phyloP scores from a whole-genome alignment of 2,888 invertebrate species.

The Venustoraphidia nigricollis region DNA sequence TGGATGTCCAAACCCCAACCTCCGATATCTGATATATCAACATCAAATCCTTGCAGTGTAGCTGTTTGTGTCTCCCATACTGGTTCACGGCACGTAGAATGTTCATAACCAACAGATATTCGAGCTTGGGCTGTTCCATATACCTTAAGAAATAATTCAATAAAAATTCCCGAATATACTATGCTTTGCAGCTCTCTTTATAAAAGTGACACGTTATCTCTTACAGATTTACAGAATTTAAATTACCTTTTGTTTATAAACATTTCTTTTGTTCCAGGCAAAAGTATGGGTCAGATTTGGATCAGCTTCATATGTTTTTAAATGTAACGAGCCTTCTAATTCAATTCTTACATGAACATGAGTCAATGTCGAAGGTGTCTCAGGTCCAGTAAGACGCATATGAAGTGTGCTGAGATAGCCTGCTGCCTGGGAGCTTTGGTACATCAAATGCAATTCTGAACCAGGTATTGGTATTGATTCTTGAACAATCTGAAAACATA shows the following conservation, averaged over 20 bases:
- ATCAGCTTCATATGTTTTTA: slow-evolving; percentile 90
- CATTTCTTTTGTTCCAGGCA: slow-evolving; percentile 96
- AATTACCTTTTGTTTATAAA: slow-evolving; percentile 82
- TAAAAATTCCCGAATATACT: no score
- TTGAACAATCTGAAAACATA: slow-evolving; percentile 66
- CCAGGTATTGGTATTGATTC: slow-evolving; percentile 90
- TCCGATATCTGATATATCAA: slow-evolving; percentile 91
- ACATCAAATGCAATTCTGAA: slow-evolving; percentile 83
- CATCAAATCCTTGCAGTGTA: slow-evolving; percentile 87
- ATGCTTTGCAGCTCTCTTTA: no score
- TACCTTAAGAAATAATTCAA: slow-evolving; percentile 22
- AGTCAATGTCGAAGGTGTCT: slow-evolving; percentile 64
- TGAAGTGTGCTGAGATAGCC: slow-evolving; percentile 90
- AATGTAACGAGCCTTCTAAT: slow-evolving; percentile 84
- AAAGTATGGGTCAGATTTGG: slow-evolving; percentile 90
- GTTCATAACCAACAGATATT: slow-evolving; percentile 88
- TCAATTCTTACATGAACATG: slow-evolving; percentile 85
- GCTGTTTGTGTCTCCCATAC: slow-evolving; percentile 95
- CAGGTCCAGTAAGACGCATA: slow-evolving; percentile 68
- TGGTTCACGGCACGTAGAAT: slow-evolving; percentile 68
- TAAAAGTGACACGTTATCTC: neutral
- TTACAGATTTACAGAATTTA: neutral
- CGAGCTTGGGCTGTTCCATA: slow-evolving; percentile 79
- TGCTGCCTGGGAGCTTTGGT: slow-evolving; percentile 87
- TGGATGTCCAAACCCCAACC: slow-evolving; percentile 97